Evolutionary conservation across 2,113 vertebrate genomes (phyloP).

Genomic region (Vombatus ursinus): DNA sequence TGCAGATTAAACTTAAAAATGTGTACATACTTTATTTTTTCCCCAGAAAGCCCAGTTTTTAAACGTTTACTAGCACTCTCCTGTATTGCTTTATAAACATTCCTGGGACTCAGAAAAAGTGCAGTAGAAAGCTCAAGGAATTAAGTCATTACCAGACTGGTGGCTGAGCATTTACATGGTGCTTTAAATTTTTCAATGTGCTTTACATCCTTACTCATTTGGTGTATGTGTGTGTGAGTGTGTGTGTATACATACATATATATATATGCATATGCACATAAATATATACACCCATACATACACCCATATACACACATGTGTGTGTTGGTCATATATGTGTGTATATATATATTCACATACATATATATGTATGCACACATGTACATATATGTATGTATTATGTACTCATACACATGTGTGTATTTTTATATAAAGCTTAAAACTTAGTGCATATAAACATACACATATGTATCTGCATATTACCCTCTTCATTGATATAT

Average conservation of each 20-base stretch:
- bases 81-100: neutral
- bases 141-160: neutral
- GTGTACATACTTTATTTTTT: neutral
- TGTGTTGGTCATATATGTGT: too few species aligned
- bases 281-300: too few species aligned
- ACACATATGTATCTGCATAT: too few species aligned
- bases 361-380: neutral
- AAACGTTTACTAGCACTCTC: neutral
- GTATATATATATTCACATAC: too few species aligned
- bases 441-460: too few species aligned
- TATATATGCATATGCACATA: too few species aligned
- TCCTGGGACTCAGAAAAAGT: neutral
- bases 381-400: neutral
- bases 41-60: neutral
- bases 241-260: too few species aligned
- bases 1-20: neutral
- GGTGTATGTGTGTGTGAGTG: too few species aligned
- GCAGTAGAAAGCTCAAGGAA: neutral
- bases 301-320: too few species aligned
- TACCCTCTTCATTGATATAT: too few species aligned
- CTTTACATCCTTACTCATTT: neutral
- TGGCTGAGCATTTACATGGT: neutral
- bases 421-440: neutral
- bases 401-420: neutral
- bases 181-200: neutral